Percentiles rank a stretch among this genome's conserved stretches.
Evolutionary conservation across 2,888 invertebrate genomes (phyloP).

Genomic region (Pammene aurita): DNA sequence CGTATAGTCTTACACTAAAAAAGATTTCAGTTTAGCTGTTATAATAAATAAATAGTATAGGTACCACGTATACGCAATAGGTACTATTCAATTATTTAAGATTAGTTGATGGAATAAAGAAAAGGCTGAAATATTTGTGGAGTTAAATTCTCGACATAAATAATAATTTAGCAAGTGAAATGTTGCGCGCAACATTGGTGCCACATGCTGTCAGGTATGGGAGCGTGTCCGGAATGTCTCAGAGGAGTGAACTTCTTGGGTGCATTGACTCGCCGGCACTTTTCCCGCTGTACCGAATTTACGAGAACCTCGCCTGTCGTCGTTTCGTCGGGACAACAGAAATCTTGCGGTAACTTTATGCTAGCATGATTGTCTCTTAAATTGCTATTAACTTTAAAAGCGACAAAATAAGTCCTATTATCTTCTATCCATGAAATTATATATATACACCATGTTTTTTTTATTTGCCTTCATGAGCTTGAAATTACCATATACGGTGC

Average conservation of each 20-base stretch:
- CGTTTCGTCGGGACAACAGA: slow-evolving; percentile 29
- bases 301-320: slow-evolving; percentile 50
- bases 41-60: no score
- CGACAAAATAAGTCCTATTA: neutral
- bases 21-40: no score
- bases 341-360: neutral
- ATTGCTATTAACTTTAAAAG: neutral
- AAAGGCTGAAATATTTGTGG: neutral
- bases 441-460: no score
- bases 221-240: slow-evolving; percentile 64
- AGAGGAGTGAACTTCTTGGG: slow-evolving; percentile 68
- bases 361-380: neutral
- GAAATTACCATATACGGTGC: no score
- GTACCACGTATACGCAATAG: no score
- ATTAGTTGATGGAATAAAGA: no score
- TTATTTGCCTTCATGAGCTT: no score
- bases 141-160: neutral
- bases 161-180: slow-evolving; percentile 24
- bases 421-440: neutral
- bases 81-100: no score
- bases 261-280: slow-evolving; percentile 67
- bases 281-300: slow-evolving; percentile 56
- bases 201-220: slow-evolving; percentile 63
- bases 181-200: slow-evolving; percentile 43
- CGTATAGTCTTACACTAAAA: no score